Percentiles rank a stretch among this genome's conserved stretches.
Evolutionary conservation across 2,113 vertebrate species (phyloP).

Genomic region (Marmota flaviventris): DNA sequence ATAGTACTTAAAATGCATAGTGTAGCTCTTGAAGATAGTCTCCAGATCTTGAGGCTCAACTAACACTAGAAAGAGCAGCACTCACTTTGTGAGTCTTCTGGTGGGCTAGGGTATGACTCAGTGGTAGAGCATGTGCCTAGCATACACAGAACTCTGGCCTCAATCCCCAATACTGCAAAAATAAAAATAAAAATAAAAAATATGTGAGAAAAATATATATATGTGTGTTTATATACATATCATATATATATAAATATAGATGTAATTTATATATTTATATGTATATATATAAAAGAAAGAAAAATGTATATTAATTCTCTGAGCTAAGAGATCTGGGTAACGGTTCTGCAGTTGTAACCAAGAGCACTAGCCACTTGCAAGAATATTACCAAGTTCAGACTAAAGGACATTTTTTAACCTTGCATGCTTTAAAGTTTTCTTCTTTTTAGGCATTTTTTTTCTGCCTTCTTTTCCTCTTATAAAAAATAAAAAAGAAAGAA

Average conservation of each 20-base stretch:
- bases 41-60: background rate
- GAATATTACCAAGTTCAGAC: background rate
- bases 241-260: no score
- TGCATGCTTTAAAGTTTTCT: background rate
- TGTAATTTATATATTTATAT: no score
- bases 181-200: no score
- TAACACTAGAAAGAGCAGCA: background rate
- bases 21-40: background rate
- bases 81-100: background rate
- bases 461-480: background rate
- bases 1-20: background rate
- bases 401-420: background rate
- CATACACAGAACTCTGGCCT: no score
- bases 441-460: background rate
- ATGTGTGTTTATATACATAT: no score
- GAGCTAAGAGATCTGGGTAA: background rate
- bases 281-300: no score
- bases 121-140: no score
- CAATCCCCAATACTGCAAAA: no score
- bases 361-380: background rate
- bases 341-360: background rate
- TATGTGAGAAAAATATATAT: no score
- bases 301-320: no score
- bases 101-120: no score
- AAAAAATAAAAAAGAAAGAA: background rate